Base-by-base conservation (phyloP, 2,797 vertebrate genomes). In the Cynopterus sphinx region DNA sequence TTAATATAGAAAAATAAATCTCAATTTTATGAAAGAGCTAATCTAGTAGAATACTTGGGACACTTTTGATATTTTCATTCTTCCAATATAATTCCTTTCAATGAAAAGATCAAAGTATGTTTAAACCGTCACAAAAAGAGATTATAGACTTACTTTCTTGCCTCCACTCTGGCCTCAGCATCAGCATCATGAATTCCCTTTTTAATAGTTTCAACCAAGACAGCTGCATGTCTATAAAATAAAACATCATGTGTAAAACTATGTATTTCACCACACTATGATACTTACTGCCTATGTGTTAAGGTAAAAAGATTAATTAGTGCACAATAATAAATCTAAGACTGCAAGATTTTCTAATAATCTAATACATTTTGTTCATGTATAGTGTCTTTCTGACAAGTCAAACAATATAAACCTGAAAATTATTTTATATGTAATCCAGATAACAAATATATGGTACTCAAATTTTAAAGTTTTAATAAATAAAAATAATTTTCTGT, bases 121-220 rank as follows among this genome's bases (percentile, higher is more conserved):
- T 81, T 41, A 83, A 31, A 43, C 1, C 57, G 39, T 39, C 91
- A 94, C 11, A 39, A 89, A 92, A 92, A 49, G 6, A 39, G 1
- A 81, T 28, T 12, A 86, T 11, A 90, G 94, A 96, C 99, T 99
- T 98, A 99, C 99, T 99, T 99, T 98, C 99, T 99, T 97, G 99
- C 99, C 96, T 99, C 99, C 79, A 99, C 99, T 99, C 99, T 99
- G 98, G 99, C 99, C 97, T 99, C 99, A 2, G 99, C 99, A 98
- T 99, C 99, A 5, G 99, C 99, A 98, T 99, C 99, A 98, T 99
- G 98, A 98, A 99, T 99, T 97, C 99, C 99, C 96, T 99, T 99
- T 98, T 99, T 99, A 98, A 99, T 99, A 87, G 99, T 99, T 97
- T 99, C 99, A 95, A 99, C 99, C 97, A 99, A 97, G 97, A 99